These are phyloP conservation scores for roundworm (Caenorhabditis elegans) DNA, from an alignment of 1,140 invertebrate genomes.

Conservation along the genomic window DNA sequence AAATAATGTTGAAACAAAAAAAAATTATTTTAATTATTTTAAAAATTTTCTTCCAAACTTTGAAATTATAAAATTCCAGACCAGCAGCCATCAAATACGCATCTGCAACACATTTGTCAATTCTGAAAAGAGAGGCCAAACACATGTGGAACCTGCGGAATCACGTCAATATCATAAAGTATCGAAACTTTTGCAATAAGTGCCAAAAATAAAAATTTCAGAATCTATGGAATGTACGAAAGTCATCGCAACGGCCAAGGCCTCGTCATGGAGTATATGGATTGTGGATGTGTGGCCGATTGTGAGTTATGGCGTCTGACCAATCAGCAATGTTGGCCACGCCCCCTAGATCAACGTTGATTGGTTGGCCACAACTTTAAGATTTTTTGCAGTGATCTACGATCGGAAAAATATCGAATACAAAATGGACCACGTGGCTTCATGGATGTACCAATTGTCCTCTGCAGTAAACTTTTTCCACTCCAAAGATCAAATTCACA, in stretches of 20 bases:
- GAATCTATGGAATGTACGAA: slow-evolving; percentile 30
- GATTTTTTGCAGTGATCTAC: slow-evolving; percentile 25
- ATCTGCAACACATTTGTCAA: background rate
- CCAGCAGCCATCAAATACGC: slow-evolving; percentile 35
- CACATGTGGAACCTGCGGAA: background rate
- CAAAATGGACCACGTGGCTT: slow-evolving; percentile 20
- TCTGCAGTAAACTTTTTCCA: slow-evolving; percentile 36
- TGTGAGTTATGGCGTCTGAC: no score
- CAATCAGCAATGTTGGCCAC: no score
- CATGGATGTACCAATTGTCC: slow-evolving; percentile 33
- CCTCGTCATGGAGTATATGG: slow-evolving; percentile 43
- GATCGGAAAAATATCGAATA: slow-evolving; percentile 14
- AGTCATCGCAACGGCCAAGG: slow-evolving; percentile 12
- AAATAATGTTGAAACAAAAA: no score
- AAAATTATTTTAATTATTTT: no score
- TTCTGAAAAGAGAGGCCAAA: slow-evolving; percentile 28
- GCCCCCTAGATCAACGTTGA: no score
- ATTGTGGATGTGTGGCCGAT: slow-evolving; percentile 36
- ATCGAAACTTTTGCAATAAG: background rate
- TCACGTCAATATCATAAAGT: slow-evolving; percentile 17
- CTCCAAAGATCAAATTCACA: background rate
- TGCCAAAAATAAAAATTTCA: background rate
- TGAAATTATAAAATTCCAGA: slow-evolving; percentile 36
- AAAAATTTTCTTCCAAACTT: no score
- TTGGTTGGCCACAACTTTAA: no score